Conservation (phyloP, 2,113 vertebrate species). For the Pterocles gutturalis region DNA sequence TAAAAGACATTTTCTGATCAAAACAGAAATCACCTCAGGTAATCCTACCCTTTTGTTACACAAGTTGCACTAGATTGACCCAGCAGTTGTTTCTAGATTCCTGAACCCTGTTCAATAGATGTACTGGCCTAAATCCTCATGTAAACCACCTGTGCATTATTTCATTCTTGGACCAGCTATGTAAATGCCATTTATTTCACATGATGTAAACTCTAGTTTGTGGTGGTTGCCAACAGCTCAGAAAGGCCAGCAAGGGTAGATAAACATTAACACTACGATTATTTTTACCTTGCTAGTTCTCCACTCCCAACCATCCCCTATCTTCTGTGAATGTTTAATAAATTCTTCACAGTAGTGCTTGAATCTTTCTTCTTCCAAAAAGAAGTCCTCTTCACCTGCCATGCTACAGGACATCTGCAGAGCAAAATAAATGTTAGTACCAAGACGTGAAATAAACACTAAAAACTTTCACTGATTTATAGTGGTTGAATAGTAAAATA, state of each 20-base stretch:
- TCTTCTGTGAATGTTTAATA: constrained; percentile 80
- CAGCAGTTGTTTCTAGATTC: not conserved
- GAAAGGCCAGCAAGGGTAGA: not conserved
- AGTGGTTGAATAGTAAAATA: not conserved
- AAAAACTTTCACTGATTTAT: not conserved
- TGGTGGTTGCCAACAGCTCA: not conserved
- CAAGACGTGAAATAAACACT: not conserved
- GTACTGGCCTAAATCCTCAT: not conserved
- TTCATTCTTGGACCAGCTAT: not conserved
- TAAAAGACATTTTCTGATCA: not conserved
- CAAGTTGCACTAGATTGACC: not conserved
- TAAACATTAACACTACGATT: not conserved
- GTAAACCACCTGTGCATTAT: not conserved
- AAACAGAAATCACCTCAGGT: not conserved
- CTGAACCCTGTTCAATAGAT: not conserved
- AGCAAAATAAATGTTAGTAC: constrained; percentile 42
- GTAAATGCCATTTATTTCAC: not conserved
- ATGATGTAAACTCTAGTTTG: not conserved
- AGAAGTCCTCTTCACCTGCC: constrained; percentile 61
- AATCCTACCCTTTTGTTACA: not conserved
- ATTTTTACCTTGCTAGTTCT: constrained; percentile 81
- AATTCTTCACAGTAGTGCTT: constrained; percentile 81
- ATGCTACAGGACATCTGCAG: constrained; percentile 65
- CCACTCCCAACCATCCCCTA: constrained; percentile 92
- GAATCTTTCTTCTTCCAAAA: constrained; percentile 84